Evolutionary conservation across 2,797 vertebrate species (phyloP), one percentile per base, ranked within the genome.

Genomic region (Gallinago nigripennis): DNA sequence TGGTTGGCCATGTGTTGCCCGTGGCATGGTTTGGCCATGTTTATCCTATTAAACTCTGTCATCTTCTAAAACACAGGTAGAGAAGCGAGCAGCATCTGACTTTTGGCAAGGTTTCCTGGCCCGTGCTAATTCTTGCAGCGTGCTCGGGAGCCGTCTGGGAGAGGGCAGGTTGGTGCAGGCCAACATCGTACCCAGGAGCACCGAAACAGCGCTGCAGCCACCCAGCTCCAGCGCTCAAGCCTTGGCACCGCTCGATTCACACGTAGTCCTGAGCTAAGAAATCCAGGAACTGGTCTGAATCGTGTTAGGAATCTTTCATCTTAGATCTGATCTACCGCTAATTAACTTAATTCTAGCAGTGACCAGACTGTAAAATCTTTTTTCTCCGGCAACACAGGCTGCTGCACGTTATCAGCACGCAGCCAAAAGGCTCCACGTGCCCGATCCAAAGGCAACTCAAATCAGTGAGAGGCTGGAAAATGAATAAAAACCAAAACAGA

Each of bases 121-220:
- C 88, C 60, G 31, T 76, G 83, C 17, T 86, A 84, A 54, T 79
- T 86, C 86, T 66, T 84, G 75, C 31, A 90, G 81, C 28, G 5
- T 63, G 73, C 66, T 82, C 33, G 11, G 83, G 87, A 88, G 75
- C 30, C 87, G 54, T 88, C 63, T 88, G 78, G 78, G 75, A 92
- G 86, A 85, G 56, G 84, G 77, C 95, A 95, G 75, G 95, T 71
- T 89, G 60, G 43, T 82, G 93, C 96, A 97, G 60, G 93, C 71
- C 1, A 18, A 85, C 90, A 66, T 69, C 64, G 1, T 87, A 41
- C 56, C 88, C 88, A 90, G 81, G 16, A 92, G 84, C 75, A 72
- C 61, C 43, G 23, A 17, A 60, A 50, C 4, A 5, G 27, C 2
- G 0, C 12, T 88, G 88, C 83, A 93, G 6, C 20, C 70, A 72